Evolutionary conservation across 2,888 invertebrate genomes (phyloP).

Genomic region (Meteorus cinctellus): DNA sequence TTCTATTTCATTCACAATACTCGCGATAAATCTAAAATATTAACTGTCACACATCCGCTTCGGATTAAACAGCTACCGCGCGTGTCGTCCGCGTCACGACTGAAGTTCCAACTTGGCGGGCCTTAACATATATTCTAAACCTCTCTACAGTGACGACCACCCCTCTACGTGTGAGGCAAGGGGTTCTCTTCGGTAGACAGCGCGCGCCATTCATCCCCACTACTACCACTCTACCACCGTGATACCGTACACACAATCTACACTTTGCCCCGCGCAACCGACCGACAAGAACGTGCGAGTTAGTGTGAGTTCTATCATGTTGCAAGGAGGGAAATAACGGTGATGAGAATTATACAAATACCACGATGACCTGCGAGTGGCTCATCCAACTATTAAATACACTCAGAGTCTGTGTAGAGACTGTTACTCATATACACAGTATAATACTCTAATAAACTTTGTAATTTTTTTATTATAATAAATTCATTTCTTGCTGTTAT

Average conservation of each 20-base stretch:
- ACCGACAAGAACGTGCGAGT: neutral
- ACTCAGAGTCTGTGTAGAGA: neutral
- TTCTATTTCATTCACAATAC: neutral
- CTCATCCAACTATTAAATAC: slow-evolving; percentile 24
- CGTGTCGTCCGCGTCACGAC: slow-evolving; percentile 69
- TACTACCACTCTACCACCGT: slow-evolving; percentile 32
- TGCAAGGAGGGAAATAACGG: slow-evolving; percentile 33
- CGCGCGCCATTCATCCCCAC: slow-evolving; percentile 56
- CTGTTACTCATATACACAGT: slow-evolving; percentile 38
- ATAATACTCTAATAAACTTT: slow-evolving; percentile 31
- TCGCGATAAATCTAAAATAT: neutral
- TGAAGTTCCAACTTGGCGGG: slow-evolving; percentile 65
- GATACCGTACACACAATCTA: slow-evolving; percentile 45
- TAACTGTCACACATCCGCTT: neutral
- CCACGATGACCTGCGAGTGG: slow-evolving; percentile 33
- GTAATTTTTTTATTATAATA: neutral
- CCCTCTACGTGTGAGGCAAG: slow-evolving; percentile 46
- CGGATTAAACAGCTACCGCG: slow-evolving; percentile 54
- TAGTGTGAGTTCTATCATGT: neutral
- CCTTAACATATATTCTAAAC: slow-evolving; percentile 63
- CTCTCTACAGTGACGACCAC: slow-evolving; percentile 41
- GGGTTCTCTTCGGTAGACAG: slow-evolving; percentile 50
- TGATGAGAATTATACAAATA: slow-evolving; percentile 32
- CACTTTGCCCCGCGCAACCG: slow-evolving; percentile 40
- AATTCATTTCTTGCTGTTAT: neutral